Evolutionary conservation across 2,888 invertebrate genomes (phyloP).

Genomic region (Drosophila sordidula): DNA sequence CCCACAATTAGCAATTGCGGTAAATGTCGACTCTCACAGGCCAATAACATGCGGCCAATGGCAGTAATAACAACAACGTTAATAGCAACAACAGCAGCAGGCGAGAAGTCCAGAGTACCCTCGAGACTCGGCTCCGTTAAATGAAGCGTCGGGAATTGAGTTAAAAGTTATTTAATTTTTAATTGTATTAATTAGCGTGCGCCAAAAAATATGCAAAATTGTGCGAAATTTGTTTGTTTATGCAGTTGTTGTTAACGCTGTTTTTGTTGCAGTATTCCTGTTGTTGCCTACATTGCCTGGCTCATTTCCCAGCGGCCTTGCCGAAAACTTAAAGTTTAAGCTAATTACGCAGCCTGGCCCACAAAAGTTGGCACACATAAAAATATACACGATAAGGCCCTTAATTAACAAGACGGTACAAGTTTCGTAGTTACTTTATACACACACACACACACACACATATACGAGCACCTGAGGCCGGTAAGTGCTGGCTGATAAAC

Average conservation of each 20-base stretch:
- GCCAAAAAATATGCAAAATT: constrained; percentile 45
- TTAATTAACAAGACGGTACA: constrained; percentile 46
- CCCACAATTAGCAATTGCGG: constrained; percentile 65
- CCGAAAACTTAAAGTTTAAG: constrained; percentile 52
- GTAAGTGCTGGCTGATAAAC: not conserved
- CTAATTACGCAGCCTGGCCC: constrained; percentile 56
- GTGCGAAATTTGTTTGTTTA: constrained; percentile 68
- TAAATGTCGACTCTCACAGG: constrained; percentile 36
- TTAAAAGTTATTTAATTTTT: constrained; percentile 73
- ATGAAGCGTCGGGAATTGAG: constrained; percentile 60
- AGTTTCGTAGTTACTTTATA: constrained; percentile 51
- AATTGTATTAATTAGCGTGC: constrained; percentile 71
- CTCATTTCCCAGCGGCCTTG: constrained; percentile 47
- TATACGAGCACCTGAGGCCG: constrained; percentile 1
- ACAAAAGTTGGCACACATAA: constrained; percentile 49
- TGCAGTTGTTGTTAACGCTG: constrained; percentile 43
- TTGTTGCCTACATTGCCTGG: constrained; percentile 15
- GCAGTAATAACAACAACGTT: constrained; percentile 3
- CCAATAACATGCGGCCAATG: constrained; percentile 59
- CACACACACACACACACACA: constrained; percentile 11
- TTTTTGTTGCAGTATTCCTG: constrained; percentile 6
- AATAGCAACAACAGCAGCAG: constrained; percentile 7
- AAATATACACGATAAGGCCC: constrained; percentile 50
- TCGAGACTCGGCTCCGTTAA: constrained; percentile 29
- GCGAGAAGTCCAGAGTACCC: constrained; percentile 24